phyloP scores from a whole-genome alignment of 2,888 invertebrate genomes.

The Ypsolopha sequella region DNA sequence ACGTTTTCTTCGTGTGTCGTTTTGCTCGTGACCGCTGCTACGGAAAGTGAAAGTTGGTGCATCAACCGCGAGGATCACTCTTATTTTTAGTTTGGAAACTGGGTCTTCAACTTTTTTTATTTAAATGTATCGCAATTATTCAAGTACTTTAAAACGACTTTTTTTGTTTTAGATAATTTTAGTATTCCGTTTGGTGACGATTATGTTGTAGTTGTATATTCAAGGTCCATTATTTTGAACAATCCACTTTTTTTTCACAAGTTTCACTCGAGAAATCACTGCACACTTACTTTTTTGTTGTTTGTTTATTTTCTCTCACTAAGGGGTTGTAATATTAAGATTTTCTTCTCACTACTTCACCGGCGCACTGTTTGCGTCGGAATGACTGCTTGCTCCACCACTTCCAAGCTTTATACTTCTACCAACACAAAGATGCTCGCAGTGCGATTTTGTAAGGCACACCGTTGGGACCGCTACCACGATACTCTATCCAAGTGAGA shows the following conservation, averaged over 20 bases:
- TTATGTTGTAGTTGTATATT: neutral
- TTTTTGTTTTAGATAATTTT: neutral
- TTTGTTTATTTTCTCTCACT: slow-evolving; percentile 23
- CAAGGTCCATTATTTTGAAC: neutral
- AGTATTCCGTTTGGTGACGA: neutral
- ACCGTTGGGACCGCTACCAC: slow-evolving; percentile 50
- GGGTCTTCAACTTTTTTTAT: neutral
- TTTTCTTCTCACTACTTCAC: slow-evolving; percentile 45
- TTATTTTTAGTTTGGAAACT: neutral
- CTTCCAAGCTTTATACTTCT: slow-evolving; percentile 62
- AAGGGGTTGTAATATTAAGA: no score
- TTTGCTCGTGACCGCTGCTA: neutral
- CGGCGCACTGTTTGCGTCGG: slow-evolving; percentile 57
- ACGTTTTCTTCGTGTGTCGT: neutral
- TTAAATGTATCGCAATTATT: neutral
- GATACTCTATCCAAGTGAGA: slow-evolving; percentile 12
- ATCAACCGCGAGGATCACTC: slow-evolving; percentile 1
- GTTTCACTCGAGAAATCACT: slow-evolving; percentile 1
- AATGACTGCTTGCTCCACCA: slow-evolving; percentile 57
- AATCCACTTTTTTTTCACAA: neutral
- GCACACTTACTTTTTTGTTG: slow-evolving; percentile 43
- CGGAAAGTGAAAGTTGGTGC: slow-evolving; percentile 21
- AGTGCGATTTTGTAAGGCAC: slow-evolving; percentile 63
- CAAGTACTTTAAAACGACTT: neutral
- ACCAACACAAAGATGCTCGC: slow-evolving; percentile 60